A percentile compares a stretch with the other conserved stretches of the same genome.
Evolutionary conservation across 2,888 invertebrate genomes (phyloP).

Genomic region (Drosophila borealis): DNA sequence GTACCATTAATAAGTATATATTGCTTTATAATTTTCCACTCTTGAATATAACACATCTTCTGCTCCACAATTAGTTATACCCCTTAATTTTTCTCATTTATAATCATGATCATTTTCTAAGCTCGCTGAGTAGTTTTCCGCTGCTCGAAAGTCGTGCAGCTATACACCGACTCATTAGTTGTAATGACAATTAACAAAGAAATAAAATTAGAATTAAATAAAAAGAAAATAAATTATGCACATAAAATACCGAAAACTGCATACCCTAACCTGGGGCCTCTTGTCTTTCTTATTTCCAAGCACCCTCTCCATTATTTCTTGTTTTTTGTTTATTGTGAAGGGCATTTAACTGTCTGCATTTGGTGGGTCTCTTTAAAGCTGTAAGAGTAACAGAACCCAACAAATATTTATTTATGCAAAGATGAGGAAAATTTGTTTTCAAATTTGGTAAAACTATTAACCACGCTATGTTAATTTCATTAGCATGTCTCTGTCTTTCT

Average conservation of each 20-base stretch:
- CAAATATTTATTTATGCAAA: conserved; percentile 33
- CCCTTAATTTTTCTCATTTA: conserved; percentile 14
- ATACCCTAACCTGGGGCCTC: conserved; percentile 8
- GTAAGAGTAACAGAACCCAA: conserved; percentile 7
- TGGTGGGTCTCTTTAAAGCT: conserved; percentile 7
- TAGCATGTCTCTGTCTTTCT: conserved; percentile 62
- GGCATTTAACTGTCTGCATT: not conserved
- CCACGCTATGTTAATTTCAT: conserved; percentile 77
- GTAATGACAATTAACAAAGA: conserved; percentile 59
- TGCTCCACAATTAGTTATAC: not conserved
- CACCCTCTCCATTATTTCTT: too few species aligned
- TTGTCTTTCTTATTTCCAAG: too few species aligned
- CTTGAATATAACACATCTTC: not conserved
- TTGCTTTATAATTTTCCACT: conserved; percentile 10
- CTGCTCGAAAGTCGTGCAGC: conserved; percentile 58
- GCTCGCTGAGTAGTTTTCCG: conserved; percentile 64
- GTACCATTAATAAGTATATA: too few species aligned
- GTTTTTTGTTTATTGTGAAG: not conserved
- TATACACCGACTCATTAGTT: conserved; percentile 49
- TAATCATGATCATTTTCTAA: conserved; percentile 1
- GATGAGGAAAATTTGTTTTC: conserved; percentile 62
- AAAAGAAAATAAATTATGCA: not conserved
- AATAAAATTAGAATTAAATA: conserved; percentile 41
- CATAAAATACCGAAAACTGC: conserved; percentile 1
- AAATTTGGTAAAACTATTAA: conserved; percentile 79